These are phyloP conservation scores for Onychorhynchus coronatus DNA, from an alignment of 2,113 vertebrate species.

Conservation along the genomic window DNA sequence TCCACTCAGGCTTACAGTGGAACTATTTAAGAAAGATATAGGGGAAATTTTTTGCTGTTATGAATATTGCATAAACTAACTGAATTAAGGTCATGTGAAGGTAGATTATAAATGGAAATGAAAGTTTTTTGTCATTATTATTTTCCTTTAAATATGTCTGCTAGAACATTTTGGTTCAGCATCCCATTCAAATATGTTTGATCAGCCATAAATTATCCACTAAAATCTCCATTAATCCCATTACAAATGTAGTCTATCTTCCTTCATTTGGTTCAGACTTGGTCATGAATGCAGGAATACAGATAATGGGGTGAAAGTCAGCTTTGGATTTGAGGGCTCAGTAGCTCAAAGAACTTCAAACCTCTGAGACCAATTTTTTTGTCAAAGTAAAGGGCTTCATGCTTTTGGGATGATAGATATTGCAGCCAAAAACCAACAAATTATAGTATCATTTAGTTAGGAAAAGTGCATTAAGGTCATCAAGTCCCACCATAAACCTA, in stretches of 20 bases:
- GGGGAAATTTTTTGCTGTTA: slow-evolving; percentile 9
- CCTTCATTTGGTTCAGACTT: neutral
- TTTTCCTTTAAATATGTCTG: slow-evolving; percentile 34
- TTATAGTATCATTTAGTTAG: neutral
- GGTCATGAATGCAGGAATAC: neutral
- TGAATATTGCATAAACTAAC: slow-evolving; percentile 53
- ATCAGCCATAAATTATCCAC: slow-evolving; percentile 16
- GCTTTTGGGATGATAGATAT: neutral
- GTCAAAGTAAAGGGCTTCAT: accelerated
- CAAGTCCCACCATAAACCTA: too few species aligned
- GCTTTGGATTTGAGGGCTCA: neutral
- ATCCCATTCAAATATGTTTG: neutral
- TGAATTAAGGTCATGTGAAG: slow-evolving; percentile 50
- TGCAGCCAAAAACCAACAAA: neutral
- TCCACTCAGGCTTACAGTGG: neutral
- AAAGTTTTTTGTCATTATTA: slow-evolving; percentile 37
- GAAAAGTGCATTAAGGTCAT: neutral
- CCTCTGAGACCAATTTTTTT: neutral
- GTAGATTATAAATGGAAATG: slow-evolving; percentile 56
- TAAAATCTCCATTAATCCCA: slow-evolving; percentile 20
- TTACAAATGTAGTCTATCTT: slow-evolving; percentile 19
- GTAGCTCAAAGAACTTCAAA: neutral
- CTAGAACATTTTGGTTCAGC: neutral
- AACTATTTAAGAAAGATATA: slow-evolving; percentile 24
- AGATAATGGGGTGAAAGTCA: neutral